Evolutionary conservation across 1,140 invertebrate species (phyloP).

Genomic region (Arion vulgaris): DNA sequence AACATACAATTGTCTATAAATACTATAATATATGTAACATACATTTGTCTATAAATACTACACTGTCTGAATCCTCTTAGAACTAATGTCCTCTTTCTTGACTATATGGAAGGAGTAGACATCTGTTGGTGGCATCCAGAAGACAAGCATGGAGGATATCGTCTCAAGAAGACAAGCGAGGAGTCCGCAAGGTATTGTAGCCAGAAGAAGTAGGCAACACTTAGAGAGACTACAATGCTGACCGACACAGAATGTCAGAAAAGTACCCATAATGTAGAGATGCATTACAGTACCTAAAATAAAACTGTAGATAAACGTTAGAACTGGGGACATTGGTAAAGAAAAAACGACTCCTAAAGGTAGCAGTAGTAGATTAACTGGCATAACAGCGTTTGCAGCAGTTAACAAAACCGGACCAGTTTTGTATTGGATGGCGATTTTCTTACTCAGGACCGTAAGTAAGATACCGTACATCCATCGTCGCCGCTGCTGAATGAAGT

Average conservation of each 20-base stretch:
- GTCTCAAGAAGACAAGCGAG: conserved; percentile 95
- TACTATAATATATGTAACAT: too few relatives aligned
- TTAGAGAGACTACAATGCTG: conserved; percentile 86
- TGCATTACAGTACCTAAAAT: conserved; percentile 93
- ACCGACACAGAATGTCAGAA: conserved; percentile 93
- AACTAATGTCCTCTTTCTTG: conserved; percentile 89
- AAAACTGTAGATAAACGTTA: conserved; percentile 90
- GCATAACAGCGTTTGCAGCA: conserved; percentile 96
- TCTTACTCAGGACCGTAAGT: conserved; percentile 90
- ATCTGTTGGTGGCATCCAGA: conserved; percentile 89
- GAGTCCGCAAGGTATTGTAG: conserved; percentile 88
- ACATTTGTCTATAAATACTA: too few relatives aligned
- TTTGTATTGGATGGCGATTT: conserved; percentile 87
- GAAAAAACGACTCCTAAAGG: conserved; percentile 87
- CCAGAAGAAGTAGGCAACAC: conserved; percentile 86
- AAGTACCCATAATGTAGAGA: conserved; percentile 96
- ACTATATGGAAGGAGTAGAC: conserved; percentile 94
- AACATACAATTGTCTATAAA: too few relatives aligned
- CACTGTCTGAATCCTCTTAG: too few relatives aligned
- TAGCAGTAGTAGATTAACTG: conserved; percentile 91
- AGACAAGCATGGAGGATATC: conserved; percentile 92
- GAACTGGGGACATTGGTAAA: conserved; percentile 81
- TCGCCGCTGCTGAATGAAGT: conserved; percentile 96
- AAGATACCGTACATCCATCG: conserved; percentile 97
- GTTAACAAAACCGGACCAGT: conserved; percentile 89